Evolutionary conservation across 1,140 invertebrate species (phyloP).

Genomic region (Drosophila murphyi): DNA sequence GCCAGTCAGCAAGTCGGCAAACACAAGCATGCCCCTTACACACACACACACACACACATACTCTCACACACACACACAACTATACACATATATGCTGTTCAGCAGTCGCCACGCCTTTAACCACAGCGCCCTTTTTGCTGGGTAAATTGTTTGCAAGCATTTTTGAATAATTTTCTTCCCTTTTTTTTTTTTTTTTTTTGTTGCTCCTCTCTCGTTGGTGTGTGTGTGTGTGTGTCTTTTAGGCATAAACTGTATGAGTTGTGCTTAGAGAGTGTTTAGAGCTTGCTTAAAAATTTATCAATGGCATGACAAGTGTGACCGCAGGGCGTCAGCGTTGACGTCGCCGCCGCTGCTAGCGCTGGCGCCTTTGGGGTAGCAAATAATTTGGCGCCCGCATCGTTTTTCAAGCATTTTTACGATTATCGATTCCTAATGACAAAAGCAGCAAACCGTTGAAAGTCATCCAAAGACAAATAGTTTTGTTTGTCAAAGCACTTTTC

Average conservation of each 20-base stretch:
- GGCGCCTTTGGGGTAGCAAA: constrained; percentile 46
- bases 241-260: constrained; percentile 76
- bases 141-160: constrained; percentile 77
- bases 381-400: constrained; percentile 56
- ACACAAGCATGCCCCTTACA: constrained; percentile 43
- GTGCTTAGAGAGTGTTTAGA: constrained; percentile 80
- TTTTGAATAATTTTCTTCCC: constrained; percentile 74
- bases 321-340: constrained; percentile 41
- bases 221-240: constrained; percentile 42
- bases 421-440: constrained; percentile 66
- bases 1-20: constrained; percentile 73
- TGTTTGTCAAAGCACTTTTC: constrained; percentile 74
- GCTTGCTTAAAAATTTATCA: constrained; percentile 79
- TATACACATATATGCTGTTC: constrained; percentile 30
- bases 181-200: constrained; percentile 14
- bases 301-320: constrained; percentile 75
- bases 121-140: constrained; percentile 43
- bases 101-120: constrained; percentile 32
- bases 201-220: constrained; percentile 7
- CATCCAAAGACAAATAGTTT: constrained; percentile 76
- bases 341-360: neutral
- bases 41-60: constrained; percentile 24
- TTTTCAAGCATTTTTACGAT: constrained; percentile 75
- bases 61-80: constrained; percentile 30
- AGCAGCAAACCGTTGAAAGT: constrained; percentile 51